Evolutionary conservation across 2,888 invertebrate species (phyloP).

Genomic region (Stenotaenia linearis): DNA sequence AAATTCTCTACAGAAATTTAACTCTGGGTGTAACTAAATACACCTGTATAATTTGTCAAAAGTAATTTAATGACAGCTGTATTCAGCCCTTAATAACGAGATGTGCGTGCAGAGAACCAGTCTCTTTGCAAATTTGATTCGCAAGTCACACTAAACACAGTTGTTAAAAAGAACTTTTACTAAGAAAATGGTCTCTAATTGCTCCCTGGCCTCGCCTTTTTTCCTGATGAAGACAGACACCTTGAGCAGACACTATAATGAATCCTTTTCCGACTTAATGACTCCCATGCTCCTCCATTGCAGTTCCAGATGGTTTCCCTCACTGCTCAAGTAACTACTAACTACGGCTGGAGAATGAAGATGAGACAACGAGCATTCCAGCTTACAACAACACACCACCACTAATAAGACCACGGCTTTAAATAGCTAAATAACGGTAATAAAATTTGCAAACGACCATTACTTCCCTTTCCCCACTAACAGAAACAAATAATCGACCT

Average conservation of each 20-base stretch:
- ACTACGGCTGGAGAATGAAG: conserved; percentile 7
- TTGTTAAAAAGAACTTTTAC: conserved; percentile 17
- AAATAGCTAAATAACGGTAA: neutral
- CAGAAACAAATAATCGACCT: neutral
- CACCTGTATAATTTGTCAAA: neutral
- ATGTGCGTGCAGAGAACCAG: neutral
- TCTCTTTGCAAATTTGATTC: neutral
- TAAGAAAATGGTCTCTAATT: conserved; percentile 27
- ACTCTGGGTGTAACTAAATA: neutral
- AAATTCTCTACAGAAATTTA: neutral
- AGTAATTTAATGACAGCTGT: neutral
- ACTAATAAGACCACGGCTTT: conserved; percentile 1
- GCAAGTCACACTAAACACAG: neutral
- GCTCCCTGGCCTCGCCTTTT: conserved; percentile 26
- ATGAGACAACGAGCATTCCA: conserved; percentile 12
- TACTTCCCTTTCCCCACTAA: neutral
- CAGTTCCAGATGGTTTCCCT: conserved; percentile 20
- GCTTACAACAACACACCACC: neutral
- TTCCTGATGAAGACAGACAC: conserved; percentile 24
- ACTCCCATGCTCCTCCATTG: conserved; percentile 15
- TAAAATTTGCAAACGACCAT: neutral
- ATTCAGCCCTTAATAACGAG: neutral
- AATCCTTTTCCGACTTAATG: conserved; percentile 15
- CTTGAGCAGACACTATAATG: neutral
- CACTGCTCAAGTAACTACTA: conserved; percentile 20